Conservation (phyloP, 1,140 invertebrate species). For the Agrypnia vestita region DNA sequence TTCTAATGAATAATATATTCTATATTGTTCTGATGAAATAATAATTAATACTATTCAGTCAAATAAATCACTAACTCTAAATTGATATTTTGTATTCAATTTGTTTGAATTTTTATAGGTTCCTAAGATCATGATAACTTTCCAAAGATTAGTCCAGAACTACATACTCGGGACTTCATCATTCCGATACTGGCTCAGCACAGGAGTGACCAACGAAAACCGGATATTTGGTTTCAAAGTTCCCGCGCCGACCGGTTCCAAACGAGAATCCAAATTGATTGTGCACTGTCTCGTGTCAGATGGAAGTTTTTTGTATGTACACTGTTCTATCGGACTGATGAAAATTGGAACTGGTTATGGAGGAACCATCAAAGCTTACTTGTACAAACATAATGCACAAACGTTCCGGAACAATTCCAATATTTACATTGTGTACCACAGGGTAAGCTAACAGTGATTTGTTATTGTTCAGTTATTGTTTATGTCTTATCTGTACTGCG, state of each 20-base stretch:
- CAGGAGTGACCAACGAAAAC: constrained; percentile 87
- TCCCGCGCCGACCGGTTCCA: constrained; percentile 66
- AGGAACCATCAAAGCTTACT: constrained; percentile 89
- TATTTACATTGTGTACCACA: constrained; percentile 90
- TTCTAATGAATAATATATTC: too few species aligned
- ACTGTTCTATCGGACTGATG: constrained; percentile 84
- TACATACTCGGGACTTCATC: constrained; percentile 88
- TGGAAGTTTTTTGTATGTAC: constrained; percentile 90
- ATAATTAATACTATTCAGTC: too few species aligned
- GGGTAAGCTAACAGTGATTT: constrained; percentile 70
- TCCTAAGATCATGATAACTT: constrained; percentile 86
- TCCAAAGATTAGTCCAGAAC: constrained; percentile 93
- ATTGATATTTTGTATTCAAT: not conserved
- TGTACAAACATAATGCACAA: constrained; percentile 86
- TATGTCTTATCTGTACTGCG: too few species aligned
- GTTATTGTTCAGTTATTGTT: not conserved
- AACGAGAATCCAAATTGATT: constrained; percentile 58
- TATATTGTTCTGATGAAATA: too few species aligned
- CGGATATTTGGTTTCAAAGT: constrained; percentile 82
- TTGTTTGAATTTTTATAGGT: constrained; percentile 74
- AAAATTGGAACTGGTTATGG: constrained; percentile 96
- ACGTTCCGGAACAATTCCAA: constrained; percentile 83
- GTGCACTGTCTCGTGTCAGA: constrained; percentile 85
- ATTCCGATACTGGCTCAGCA: constrained; percentile 89
- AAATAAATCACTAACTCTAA: too few species aligned